phyloP scores from a whole-genome alignment of 2,797 vertebrate genomes.

The Uromys caudimaculatus region DNA sequence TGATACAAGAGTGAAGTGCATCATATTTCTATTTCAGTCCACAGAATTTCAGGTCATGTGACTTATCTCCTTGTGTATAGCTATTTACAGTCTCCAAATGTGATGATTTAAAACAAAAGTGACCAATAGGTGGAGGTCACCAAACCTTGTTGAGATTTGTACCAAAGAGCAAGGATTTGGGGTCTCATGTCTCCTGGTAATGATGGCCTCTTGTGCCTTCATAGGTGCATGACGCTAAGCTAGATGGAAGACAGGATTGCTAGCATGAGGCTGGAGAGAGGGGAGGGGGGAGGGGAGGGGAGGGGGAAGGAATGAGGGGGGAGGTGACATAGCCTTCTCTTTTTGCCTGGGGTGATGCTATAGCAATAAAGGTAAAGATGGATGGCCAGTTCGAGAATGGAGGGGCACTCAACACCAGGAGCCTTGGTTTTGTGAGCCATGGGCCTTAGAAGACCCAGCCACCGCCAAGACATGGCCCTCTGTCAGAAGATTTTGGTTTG shows the following conservation, averaged over 20 bases:
- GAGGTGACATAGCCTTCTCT: background rate
- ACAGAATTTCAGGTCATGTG: background rate
- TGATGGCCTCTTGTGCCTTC: background rate
- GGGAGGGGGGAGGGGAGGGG: background rate
- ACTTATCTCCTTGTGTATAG: background rate
- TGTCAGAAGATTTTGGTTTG: background rate
- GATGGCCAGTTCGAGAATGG: background rate
- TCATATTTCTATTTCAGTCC: background rate
- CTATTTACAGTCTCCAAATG: background rate
- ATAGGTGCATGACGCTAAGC: background rate
- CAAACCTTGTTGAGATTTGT: background rate
- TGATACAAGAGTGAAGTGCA: background rate
- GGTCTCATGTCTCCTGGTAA: background rate
- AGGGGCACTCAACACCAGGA: background rate
- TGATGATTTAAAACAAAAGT: slow-evolving; percentile 52
- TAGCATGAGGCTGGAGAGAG: background rate
- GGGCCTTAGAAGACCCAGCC: background rate
- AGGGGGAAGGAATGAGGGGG: background rate
- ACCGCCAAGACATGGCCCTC: background rate
- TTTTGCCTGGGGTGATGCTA: background rate
- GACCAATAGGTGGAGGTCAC: background rate
- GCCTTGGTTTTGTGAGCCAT: background rate
- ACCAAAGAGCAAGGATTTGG: background rate
- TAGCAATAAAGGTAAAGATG: background rate
- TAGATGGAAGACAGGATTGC: background rate